Conservation (phyloP, 2,113 vertebrate species). For the Felis catus region DNA sequence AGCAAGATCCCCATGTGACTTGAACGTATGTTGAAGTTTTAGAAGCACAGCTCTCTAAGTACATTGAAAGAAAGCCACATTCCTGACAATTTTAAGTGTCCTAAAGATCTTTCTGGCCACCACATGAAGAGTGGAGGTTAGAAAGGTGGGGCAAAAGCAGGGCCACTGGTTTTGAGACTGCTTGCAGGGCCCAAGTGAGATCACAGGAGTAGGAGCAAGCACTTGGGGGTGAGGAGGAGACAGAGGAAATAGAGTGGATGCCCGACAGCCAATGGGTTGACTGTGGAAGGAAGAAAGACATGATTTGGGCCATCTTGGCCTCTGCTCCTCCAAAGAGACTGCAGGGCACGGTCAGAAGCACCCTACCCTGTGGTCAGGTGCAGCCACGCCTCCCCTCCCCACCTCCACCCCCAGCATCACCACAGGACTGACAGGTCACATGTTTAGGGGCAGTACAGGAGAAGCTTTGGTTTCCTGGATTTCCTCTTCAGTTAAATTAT, state of each 20-base stretch:
- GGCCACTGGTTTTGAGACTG: not conserved
- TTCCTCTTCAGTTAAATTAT: not conserved
- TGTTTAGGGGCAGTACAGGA: too few species aligned
- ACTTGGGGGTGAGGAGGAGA: accelerated
- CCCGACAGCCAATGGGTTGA: not conserved
- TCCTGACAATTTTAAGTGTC: not conserved
- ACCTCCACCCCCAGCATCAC: not conserved
- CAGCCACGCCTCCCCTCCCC: not conserved
- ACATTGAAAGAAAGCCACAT: not conserved
- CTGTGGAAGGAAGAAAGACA: not conserved
- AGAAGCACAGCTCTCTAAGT: not conserved
- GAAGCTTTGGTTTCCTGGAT: not conserved
- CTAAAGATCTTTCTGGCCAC: not conserved
- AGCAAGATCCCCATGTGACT: not conserved
- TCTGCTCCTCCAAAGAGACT: not conserved
- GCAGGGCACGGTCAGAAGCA: not conserved
- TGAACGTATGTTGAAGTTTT: not conserved
- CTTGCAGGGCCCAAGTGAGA: not conserved
- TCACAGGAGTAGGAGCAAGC: not conserved
- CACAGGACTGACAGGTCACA: not conserved
- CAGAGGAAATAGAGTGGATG: not conserved
- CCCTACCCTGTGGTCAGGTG: not conserved
- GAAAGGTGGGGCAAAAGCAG: not conserved
- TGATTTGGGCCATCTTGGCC: not conserved
- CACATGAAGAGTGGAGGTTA: not conserved